Conservation (phyloP, 2,113 vertebrate genomes). For the Acrocephalus arundinaceus region DNA sequence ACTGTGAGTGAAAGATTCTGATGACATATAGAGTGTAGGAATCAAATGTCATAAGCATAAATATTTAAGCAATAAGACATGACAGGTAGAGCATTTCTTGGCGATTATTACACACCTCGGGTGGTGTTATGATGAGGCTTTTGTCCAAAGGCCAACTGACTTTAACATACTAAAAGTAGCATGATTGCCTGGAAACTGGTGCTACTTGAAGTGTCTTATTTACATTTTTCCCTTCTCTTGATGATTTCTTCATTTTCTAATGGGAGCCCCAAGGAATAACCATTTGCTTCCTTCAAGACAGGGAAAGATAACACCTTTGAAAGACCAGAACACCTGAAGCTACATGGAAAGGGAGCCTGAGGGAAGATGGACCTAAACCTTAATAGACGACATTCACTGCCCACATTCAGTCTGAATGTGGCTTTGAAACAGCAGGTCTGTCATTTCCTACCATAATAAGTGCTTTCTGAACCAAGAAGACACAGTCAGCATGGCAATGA, state of each 20-base stretch:
- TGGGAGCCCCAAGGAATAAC: background rate
- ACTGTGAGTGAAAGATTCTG: slow-evolving; percentile 67
- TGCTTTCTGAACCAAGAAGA: background rate
- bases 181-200: slow-evolving; percentile 12
- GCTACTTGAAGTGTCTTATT: slow-evolving; percentile 18
- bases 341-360: background rate
- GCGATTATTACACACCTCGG: slow-evolving; percentile 66
- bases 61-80: slow-evolving; percentile 74
- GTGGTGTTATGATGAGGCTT: slow-evolving; percentile 63
- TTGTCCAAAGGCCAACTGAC: slow-evolving; percentile 62
- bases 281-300: background rate
- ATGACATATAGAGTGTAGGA: slow-evolving; percentile 72
- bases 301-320: background rate
- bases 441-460: background rate
- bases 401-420: background rate
- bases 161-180: slow-evolving; percentile 47
- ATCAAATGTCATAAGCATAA: slow-evolving; percentile 74
- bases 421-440: background rate
- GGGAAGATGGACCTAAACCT: background rate
- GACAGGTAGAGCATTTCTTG: slow-evolving; percentile 73
- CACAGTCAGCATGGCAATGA: background rate
- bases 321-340: background rate
- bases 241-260: slow-evolving; percentile 6
- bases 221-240: slow-evolving; percentile 31
- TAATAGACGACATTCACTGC: background rate